A percentile compares a stretch with the other conserved stretches of the same genome.
Conservation (phyloP, 2,888 invertebrate genomes). For the Mayetiola destructor region DNA sequence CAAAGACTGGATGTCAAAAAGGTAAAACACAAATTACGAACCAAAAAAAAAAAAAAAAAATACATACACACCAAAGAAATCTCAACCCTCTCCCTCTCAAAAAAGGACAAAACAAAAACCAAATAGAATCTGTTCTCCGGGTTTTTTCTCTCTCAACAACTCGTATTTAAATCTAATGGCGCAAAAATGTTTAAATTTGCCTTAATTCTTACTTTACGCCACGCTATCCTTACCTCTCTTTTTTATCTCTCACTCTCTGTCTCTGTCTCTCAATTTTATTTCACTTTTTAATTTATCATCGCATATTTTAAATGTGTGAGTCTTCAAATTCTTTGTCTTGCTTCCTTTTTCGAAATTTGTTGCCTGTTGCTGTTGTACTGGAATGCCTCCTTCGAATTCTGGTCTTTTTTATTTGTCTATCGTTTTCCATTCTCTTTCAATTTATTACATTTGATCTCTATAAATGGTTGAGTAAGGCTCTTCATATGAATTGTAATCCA, state of each 20-base stretch:
- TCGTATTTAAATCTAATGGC: no score
- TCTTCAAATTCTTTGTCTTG: no score
- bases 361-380: no score
- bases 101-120: conserved; percentile 14
- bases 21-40: conserved; percentile 46
- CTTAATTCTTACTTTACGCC: background rate
- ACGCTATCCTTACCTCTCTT: background rate
- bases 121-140: conserved; percentile 8
- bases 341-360: no score
- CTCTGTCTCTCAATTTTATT: background rate
- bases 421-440: no score
- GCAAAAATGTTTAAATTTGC: background rate
- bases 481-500: no score
- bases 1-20: conserved; percentile 89
- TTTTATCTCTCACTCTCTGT: background rate
- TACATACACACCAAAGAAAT: conserved; percentile 11
- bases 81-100: conserved; percentile 9
- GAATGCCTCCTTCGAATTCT: no score
- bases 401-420: no score
- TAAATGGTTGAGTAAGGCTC: no score
- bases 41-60: conserved; percentile 5
- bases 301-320: no score
- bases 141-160: no score
- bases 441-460: no score
- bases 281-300: background rate